Conservation (phyloP, 2,888 invertebrate species). For the Aporophyla lueneburgensis region DNA sequence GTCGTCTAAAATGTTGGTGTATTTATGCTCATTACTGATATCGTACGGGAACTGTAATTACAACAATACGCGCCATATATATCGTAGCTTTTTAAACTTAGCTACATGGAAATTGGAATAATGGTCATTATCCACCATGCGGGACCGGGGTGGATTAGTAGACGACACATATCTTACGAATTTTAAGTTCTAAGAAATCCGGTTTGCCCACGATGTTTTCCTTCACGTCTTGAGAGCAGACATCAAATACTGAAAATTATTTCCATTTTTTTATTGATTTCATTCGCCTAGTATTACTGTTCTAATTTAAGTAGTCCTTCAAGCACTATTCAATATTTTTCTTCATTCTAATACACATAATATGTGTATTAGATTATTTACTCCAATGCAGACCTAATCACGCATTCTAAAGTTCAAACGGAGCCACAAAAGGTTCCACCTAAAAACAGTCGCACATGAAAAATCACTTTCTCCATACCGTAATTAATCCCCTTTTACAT, state of each 20-base stretch:
- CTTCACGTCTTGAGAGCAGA: no score
- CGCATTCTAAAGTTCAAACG: not conserved
- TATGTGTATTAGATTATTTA: no score
- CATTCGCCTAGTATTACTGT: no score
- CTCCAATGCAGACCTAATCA: not conserved
- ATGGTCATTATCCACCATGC: no score
- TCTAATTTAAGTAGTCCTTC: not conserved
- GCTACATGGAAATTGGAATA: not conserved
- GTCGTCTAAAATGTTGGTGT: not conserved
- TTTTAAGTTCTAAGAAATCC: no score
- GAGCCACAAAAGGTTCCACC: not conserved
- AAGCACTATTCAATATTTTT: not conserved
- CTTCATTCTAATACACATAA: no score
- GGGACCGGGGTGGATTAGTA: no score
- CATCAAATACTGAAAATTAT: no score
- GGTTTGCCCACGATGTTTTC: no score
- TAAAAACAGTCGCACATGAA: constrained; percentile 12
- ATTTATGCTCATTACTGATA: constrained; percentile 22
- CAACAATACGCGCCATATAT: not conserved
- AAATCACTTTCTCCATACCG: constrained; percentile 19
- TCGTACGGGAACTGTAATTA: constrained; percentile 24
- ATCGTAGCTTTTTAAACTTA: constrained; percentile 10
- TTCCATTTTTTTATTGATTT: not conserved
- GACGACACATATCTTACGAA: no score
- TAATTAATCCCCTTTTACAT: constrained; percentile 31